A percentile compares a stretch with the other conserved stretches of the same genome.
Evolutionary conservation across 2,113 vertebrate genomes (phyloP).

Genomic region (Cyanistes caeruleus): DNA sequence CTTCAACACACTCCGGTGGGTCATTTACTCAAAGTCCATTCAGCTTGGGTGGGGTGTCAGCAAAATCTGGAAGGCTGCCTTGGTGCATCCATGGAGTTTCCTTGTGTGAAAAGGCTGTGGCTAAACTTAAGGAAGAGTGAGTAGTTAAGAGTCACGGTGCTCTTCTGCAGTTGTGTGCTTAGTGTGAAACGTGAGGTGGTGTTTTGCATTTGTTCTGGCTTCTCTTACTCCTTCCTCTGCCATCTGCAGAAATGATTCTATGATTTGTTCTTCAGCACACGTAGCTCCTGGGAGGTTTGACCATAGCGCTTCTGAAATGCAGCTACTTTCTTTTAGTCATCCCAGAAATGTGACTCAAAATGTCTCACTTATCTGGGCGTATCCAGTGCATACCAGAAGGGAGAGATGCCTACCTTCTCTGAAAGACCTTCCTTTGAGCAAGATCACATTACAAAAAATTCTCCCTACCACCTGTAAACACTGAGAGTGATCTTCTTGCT

Average conservation of each 20-base stretch:
- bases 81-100: neutral
- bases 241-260: neutral
- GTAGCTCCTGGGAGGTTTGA: neutral
- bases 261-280: neutral
- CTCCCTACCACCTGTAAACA: neutral
- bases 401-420: conserved; percentile 16
- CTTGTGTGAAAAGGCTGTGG: neutral
- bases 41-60: neutral
- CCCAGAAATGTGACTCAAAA: conserved; percentile 18
- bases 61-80: conserved; percentile 1
- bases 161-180: neutral
- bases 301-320: neutral
- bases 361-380: neutral
- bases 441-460: neutral
- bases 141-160: neutral
- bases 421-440: neutral
- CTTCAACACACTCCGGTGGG: neutral
- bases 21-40: neutral
- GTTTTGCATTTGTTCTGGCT: neutral
- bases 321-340: conserved; percentile 22
- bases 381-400: neutral
- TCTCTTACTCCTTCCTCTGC: neutral
- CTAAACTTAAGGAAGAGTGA: neutral
- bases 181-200: neutral
- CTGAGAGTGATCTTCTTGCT: neutral